These are phyloP conservation scores for Ptilodon capucinus DNA, from an alignment of 2,888 invertebrate genomes.

Conservation along the genomic window DNA sequence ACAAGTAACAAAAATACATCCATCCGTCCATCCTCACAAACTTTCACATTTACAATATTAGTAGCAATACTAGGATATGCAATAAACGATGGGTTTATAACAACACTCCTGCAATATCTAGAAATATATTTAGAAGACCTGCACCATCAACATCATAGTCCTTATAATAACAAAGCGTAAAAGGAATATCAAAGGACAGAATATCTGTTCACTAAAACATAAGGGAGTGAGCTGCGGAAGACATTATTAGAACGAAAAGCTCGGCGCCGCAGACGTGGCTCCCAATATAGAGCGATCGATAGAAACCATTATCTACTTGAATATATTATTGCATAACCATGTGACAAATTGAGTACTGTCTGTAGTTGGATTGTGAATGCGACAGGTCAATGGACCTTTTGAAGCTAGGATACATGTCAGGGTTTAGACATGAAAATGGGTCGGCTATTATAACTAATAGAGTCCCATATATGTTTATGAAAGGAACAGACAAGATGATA, in stretches of 20 bases:
- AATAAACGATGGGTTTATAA: no score
- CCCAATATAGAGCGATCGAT: constrained; percentile 41
- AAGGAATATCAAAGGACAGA: neutral
- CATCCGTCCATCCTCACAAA: no score
- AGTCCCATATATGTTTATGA: no score
- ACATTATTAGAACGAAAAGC: constrained; percentile 33
- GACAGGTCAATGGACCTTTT: neutral
- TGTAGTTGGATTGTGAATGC: neutral
- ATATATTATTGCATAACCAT: constrained; percentile 1
- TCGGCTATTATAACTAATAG: no score
- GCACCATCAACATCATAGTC: no score
- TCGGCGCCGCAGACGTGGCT: constrained; percentile 31
- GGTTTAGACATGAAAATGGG: neutral
- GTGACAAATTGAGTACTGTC: constrained; percentile 1
- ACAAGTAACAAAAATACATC: no score
- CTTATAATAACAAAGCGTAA: neutral
- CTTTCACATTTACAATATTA: no score
- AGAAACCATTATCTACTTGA: constrained; percentile 12
- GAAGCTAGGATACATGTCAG: neutral
- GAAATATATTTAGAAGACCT: no score
- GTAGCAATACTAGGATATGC: no score
- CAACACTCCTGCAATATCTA: no score
- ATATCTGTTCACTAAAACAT: neutral
- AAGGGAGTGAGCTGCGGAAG: constrained; percentile 24
- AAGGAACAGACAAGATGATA: no score